phyloP scores from a whole-genome alignment of 2,113 vertebrate genomes.

The Perca flavescens region DNA sequence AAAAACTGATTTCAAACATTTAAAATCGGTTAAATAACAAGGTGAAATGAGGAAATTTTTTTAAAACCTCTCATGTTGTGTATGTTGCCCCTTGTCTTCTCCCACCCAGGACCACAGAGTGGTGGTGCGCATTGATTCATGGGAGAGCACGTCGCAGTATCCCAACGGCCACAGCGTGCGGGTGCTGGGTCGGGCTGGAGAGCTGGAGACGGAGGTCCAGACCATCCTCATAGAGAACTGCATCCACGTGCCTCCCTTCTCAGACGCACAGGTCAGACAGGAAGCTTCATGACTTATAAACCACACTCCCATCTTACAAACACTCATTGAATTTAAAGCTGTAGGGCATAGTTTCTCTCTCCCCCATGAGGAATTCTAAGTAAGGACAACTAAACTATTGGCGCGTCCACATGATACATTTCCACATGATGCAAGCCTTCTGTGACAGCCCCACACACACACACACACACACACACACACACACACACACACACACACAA shows the following conservation, averaged over 20 bases:
- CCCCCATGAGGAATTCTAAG: too few relatives aligned
- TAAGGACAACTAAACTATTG: too few relatives aligned
- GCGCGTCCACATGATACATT: too few relatives aligned
- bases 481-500: too few relatives aligned
- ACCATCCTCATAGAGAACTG: slow-evolving; percentile 95
- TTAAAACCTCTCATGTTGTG: not conserved
- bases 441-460: too few relatives aligned
- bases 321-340: not conserved
- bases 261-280: slow-evolving; percentile 92
- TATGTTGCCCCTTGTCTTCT: not conserved
- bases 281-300: not conserved
- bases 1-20: too few relatives aligned
- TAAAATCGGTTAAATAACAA: not conserved
- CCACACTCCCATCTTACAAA: too few relatives aligned
- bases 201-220: slow-evolving; percentile 94
- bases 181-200: slow-evolving; percentile 91
- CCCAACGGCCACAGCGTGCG: slow-evolving; percentile 95
- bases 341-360: too few relatives aligned
- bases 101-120: slow-evolving; percentile 90
- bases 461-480: too few relatives aligned
- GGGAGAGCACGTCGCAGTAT: slow-evolving; percentile 93
- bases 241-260: slow-evolving; percentile 91
- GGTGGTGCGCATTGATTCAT: slow-evolving; percentile 94
- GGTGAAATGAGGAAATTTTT: not conserved
- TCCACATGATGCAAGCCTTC: too few relatives aligned